A percentile compares a stretch with the other conserved stretches of the same genome.
Conservation (phyloP, 2,113 vertebrate genomes). For the Naja naja region DNA sequence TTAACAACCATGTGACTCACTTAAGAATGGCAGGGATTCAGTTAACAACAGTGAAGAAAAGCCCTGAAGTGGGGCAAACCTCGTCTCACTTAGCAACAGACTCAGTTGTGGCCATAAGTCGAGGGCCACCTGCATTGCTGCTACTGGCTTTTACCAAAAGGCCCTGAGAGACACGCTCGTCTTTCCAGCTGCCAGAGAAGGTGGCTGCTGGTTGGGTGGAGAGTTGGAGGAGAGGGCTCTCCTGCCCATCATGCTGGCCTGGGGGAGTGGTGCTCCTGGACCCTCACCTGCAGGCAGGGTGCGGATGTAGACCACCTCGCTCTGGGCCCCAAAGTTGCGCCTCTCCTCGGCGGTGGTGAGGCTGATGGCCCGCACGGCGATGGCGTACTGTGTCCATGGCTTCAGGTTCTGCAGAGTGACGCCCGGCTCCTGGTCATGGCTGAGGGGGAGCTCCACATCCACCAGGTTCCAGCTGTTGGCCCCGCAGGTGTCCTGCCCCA, state of each 20-base stretch:
- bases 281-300: constrained; percentile 75
- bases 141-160: background rate
- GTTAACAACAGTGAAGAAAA: too few relatives aligned
- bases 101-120: too few relatives aligned
- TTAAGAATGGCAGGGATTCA: too few relatives aligned
- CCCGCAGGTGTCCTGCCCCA: constrained; percentile 76
- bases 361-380: constrained; percentile 78
- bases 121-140: too few relatives aligned
- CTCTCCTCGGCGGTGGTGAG: constrained; percentile 75
- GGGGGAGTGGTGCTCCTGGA: accelerated
- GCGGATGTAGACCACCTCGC: constrained; percentile 75
- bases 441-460: constrained; percentile 75
- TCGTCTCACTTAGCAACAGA: too few relatives aligned
- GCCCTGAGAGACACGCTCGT: background rate
- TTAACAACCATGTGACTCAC: too few relatives aligned
- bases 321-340: constrained; percentile 76
- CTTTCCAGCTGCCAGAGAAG: background rate
- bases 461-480: constrained; percentile 78
- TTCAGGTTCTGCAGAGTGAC: constrained; percentile 71
- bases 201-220: too few relatives aligned
- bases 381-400: constrained; percentile 81
- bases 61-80: too few relatives aligned
- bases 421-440: constrained; percentile 70
- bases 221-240: background rate
- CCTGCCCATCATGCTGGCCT: background rate